Evolutionary conservation across 1,140 invertebrate species (phyloP), one percentile per base, ranked within the genome.

Genomic region (Scaptomyza pallida): DNA sequence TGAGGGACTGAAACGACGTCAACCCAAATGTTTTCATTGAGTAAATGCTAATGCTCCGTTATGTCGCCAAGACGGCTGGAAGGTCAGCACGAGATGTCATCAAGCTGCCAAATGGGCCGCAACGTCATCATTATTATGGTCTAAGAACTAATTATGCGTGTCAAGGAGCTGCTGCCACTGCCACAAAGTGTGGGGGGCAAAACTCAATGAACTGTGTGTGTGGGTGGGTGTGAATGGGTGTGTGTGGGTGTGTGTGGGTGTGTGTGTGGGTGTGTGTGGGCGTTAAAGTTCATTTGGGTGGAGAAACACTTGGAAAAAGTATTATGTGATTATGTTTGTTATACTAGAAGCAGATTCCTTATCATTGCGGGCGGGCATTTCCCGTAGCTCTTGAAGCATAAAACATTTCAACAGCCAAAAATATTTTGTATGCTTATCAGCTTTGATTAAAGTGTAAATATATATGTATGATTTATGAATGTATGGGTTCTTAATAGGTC

Each of bases 101-200:
- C 70, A 71, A 9, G 55, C 63, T 50, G 63, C 63, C 51, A 70
- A 70, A 70, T 70, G 67, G 67, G 52, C 60, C 67, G 60, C 60
- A 70, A n/a, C n/a, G n/a, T 64, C 67, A 64, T 62, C 65, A 68
- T 52, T 30, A 67, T 5, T 37, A 68, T 45, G 75, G 23, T 75
- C 64, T 63, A 81, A 78, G n/a, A 71, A 75, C 67, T 72, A 83
- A 83, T 83, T 79, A 75, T 80, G 79, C 80, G 59, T 85, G 60
- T 79, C 76, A 45, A 35, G 35, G 43, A 15, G 12, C 12, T 41
- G 12, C 12, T 41, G 60, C 21, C 37, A 64, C n/a, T 15, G 48
- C 15, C n/a, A n/a, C n/a, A n/a, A n/a, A n/a, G n/a, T n/a, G n/a
- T n/a, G n/a, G 12, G 10, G 40, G 23, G 15, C 33, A 35, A 37